Conservation (phyloP, 2,888 invertebrate genomes). For the Hydraecia micacea region DNA sequence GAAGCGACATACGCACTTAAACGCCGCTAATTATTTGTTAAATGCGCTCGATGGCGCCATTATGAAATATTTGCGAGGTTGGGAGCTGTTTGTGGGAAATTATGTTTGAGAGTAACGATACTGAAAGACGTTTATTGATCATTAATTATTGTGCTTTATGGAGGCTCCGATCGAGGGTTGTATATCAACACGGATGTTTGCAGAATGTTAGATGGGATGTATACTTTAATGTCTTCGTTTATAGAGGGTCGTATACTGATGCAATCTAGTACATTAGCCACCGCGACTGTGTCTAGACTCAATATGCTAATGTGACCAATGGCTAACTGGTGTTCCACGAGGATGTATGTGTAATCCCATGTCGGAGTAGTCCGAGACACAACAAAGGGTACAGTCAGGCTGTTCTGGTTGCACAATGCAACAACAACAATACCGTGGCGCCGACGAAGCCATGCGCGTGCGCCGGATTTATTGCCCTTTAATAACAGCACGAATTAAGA, state of each 20-base stretch:
- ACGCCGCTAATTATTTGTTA: slow-evolving; percentile 79
- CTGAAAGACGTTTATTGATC: slow-evolving; percentile 55
- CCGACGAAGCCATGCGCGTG: slow-evolving; percentile 69
- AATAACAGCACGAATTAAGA: slow-evolving; percentile 6
- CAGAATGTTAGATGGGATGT: slow-evolving; percentile 41
- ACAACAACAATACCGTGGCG: slow-evolving; percentile 73
- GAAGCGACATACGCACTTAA: slow-evolving; percentile 78
- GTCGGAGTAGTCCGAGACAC: slow-evolving; percentile 48
- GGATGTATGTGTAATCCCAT: slow-evolving; percentile 68
- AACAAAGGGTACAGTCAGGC: slow-evolving; percentile 75
- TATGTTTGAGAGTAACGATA: slow-evolving; percentile 49
- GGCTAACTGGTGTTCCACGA: slow-evolving; percentile 20
- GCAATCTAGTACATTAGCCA: slow-evolving; percentile 38
- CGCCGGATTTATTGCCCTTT: slow-evolving; percentile 74
- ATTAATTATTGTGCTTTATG: slow-evolving; percentile 48
- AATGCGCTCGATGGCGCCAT: slow-evolving; percentile 79
- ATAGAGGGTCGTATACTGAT: slow-evolving; percentile 67
- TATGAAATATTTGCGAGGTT: slow-evolving; percentile 77
- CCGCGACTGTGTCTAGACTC: slow-evolving; percentile 23
- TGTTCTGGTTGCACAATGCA: slow-evolving; percentile 73
- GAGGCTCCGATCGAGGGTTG: slow-evolving; percentile 27
- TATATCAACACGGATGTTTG: slow-evolving; percentile 48
- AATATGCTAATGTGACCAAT: slow-evolving; percentile 26
- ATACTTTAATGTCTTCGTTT: slow-evolving; percentile 69
- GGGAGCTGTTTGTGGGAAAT: slow-evolving; percentile 60